Evolutionary conservation across 2,888 invertebrate species (phyloP), one percentile per base, ranked within the genome.

Genomic region (Malthinus seriepunctatus): DNA sequence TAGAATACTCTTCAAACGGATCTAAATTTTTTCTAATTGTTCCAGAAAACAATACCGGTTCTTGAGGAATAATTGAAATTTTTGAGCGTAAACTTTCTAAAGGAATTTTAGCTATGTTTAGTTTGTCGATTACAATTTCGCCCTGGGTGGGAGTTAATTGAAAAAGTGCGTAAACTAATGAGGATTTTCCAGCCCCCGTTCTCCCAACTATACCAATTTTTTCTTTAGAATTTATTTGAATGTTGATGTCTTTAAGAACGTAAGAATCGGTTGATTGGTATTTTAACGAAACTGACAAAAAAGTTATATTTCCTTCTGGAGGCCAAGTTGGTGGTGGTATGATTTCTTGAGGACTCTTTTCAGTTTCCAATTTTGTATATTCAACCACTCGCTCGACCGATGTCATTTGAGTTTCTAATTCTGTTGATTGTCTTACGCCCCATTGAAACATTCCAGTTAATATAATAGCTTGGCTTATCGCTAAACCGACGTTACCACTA

Each of bases 331-430:
- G 11, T 8, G 49, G 14, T 10, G 46, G 56, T 4, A 32, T 35
- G 23, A 48, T 50, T 32, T 58, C 48, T 76, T 60, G 56, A 10
- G 52, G 51, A 11, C 58, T 51, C 7, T 54, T 50, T 67, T 90
- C 90, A 0, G 85, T 68, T 0, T 86, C 84, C 2, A 95, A 75
- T 34, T 86, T 83, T 0, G 87, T 86, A 73, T 95, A 96, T 70
- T 95, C 94, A 7, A 91, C 69, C 10, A 91, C 84, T 76, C 95
- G 85, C 78, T 97, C 97, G 0, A 97, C 96, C 8, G 91, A 89
- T 3, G 92, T 93, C 92, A 93, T 91, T 68, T 88, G 90, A 72
- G 93, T 94, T 75, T 78, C 78, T 47, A 78, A 55, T 64, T 79
- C 78, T 38, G 73, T 76, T 73, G 76, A 78, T 60, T 79, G 78